These are phyloP conservation scores for Clarias fuscus DNA, from an alignment of 2,797 vertebrate species.

Conservation along the genomic window DNA sequence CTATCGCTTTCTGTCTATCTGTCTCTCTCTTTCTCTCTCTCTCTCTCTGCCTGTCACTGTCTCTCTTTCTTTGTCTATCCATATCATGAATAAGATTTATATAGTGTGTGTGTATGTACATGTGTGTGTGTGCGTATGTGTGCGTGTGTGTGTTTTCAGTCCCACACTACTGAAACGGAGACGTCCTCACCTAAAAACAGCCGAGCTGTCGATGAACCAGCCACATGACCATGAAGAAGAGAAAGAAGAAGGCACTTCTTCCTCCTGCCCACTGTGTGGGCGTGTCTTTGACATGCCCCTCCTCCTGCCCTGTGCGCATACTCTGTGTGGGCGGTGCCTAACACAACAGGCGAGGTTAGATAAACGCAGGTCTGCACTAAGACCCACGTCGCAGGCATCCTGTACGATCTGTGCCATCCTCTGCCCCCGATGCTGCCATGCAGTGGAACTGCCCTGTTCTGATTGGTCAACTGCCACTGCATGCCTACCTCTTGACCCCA, in stretches of 20 bases:
- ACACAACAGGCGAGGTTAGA: slow-evolving; percentile 33
- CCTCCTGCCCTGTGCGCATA: slow-evolving; percentile 73
- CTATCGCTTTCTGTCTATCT: background rate
- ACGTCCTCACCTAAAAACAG: background rate
- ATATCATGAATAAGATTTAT: background rate
- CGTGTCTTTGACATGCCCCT: slow-evolving; percentile 45
- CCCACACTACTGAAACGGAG: slow-evolving; percentile 25
- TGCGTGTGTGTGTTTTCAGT: slow-evolving; percentile 1
- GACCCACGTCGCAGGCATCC: background rate
- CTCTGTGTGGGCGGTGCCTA: slow-evolving; percentile 66
- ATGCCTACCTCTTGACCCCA: slow-evolving; percentile 67
- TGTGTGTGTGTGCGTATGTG: slow-evolving; percentile 5
- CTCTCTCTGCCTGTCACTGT: background rate
- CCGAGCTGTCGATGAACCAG: background rate
- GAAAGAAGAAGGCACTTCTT: slow-evolving; percentile 15
- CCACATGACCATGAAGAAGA: background rate
- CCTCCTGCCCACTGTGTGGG: slow-evolving; percentile 65
- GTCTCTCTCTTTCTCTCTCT: background rate
- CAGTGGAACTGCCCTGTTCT: slow-evolving; percentile 71
- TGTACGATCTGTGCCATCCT: slow-evolving; percentile 55
- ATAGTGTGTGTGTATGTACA: background rate
- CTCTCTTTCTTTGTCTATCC: background rate
- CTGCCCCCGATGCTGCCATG: slow-evolving; percentile 64
- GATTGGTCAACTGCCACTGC: slow-evolving; percentile 62
- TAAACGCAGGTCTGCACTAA: background rate